These are phyloP conservation scores for Vidua chalybeata DNA, from an alignment of 2,113 vertebrate species.

Conservation along the genomic window DNA sequence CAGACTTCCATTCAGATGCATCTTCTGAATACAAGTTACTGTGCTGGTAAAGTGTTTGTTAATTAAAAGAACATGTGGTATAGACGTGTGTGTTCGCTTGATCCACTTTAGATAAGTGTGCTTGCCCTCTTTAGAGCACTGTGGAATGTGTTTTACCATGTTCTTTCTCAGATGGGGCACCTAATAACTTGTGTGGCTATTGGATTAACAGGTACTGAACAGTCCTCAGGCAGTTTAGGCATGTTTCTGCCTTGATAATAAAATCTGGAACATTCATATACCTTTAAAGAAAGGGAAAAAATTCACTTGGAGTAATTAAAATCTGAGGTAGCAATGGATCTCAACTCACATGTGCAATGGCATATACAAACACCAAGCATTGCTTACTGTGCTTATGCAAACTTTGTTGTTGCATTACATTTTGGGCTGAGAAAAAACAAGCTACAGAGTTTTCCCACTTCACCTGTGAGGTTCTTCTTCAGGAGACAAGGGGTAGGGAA, in stretches of 20 bases:
- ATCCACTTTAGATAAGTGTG: slow-evolving; percentile 66
- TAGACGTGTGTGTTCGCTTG: slow-evolving; percentile 7
- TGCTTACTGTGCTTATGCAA: neutral
- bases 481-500: neutral
- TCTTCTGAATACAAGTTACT: slow-evolving; percentile 73
- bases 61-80: slow-evolving; percentile 58
- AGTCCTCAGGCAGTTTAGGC: neutral
- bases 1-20: slow-evolving; percentile 50
- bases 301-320: neutral
- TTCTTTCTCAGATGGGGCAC: neutral
- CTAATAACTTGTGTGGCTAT: neutral
- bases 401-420: neutral
- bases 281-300: neutral
- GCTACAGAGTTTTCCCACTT: neutral
- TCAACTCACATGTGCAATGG: neutral
- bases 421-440: neutral
- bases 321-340: neutral
- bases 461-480: neutral
- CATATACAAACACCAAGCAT: neutral
- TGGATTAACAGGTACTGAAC: neutral
- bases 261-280: neutral
- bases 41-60: slow-evolving; percentile 64
- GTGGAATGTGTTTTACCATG: neutral
- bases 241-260: neutral
- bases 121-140: neutral